phyloP scores from a whole-genome alignment of 2,113 vertebrate species.

The Psammodynastes pulverulentus region DNA sequence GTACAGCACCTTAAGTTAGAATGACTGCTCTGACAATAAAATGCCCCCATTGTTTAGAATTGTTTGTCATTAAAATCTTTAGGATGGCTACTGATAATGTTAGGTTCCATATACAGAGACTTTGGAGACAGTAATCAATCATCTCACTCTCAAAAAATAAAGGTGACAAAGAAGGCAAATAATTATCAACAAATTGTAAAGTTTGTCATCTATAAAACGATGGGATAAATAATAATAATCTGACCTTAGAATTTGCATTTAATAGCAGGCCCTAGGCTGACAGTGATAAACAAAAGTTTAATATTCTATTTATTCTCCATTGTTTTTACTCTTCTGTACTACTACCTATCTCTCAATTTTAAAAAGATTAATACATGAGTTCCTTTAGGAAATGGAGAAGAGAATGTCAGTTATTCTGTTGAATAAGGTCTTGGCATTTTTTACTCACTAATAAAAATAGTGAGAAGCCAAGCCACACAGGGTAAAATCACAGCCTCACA shows the following conservation, averaged over 20 bases:
- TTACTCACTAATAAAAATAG: constrained; percentile 61
- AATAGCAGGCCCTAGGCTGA: not conserved
- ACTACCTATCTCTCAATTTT: constrained; percentile 24
- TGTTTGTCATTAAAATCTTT: not conserved
- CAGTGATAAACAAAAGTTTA: not conserved
- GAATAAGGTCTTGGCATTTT: constrained; percentile 51
- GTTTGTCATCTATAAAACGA: not conserved
- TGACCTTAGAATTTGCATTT: not conserved
- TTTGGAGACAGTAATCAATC: not conserved
- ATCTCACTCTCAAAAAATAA: not conserved
- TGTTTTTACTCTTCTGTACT: constrained; percentile 22
- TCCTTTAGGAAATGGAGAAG: not conserved
- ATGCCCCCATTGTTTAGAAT: not conserved
- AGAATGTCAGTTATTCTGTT: constrained; percentile 48
- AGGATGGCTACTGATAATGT: not conserved
- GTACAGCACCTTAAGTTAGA: not conserved
- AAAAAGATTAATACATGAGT: constrained; percentile 25
- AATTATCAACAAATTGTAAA: not conserved
- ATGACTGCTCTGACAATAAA: not conserved
- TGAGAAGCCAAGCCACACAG: constrained; percentile 63
- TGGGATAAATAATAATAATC: not conserved
- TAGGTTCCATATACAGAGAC: not conserved
- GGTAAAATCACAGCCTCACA: constrained; percentile 75
- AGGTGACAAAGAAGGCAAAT: not conserved
- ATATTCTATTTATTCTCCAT: constrained; percentile 11